These are phyloP conservation scores for Sialia sialis DNA, from an alignment of 2,113 vertebrate species.

Conservation along the genomic window DNA sequence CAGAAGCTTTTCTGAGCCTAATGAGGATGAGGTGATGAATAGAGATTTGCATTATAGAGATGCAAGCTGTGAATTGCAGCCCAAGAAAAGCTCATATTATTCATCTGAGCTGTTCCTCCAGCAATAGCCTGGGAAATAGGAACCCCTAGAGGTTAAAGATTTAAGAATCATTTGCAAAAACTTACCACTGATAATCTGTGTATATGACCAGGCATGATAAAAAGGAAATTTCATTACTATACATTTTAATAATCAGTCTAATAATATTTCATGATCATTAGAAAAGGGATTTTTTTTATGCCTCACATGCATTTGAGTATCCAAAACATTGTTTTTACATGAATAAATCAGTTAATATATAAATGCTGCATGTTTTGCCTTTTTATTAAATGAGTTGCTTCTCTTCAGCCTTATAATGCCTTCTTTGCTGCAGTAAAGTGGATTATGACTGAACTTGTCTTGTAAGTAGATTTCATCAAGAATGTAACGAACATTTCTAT, in stretches of 20 bases:
- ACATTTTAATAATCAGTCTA: constrained; percentile 16
- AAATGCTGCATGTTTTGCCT: constrained; percentile 18
- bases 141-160: constrained; percentile 69
- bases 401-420: constrained; percentile 90
- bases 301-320: constrained; percentile 32
- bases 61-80: constrained; percentile 9
- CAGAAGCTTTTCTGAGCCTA: constrained; percentile 8
- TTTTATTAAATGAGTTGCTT: constrained; percentile 66
- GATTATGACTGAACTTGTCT: constrained; percentile 93
- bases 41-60: not conserved
- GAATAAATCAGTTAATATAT: constrained; percentile 45
- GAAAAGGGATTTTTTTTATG: not conserved
- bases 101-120: not conserved
- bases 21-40: constrained; percentile 2
- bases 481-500: not conserved
- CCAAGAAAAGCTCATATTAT: constrained; percentile 30
- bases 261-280: constrained; percentile 23
- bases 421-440: constrained; percentile 90
- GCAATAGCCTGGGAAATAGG: constrained; percentile 68
- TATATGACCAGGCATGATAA: not conserved
- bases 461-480: constrained; percentile 83
- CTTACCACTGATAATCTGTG: constrained; percentile 41
- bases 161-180: constrained; percentile 53
- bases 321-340: constrained; percentile 38
- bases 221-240: constrained; percentile 39